A percentile compares a stretch with the other conserved stretches of the same genome.
These are phyloP conservation scores for Tupaia chinensis DNA, from an alignment of 2,113 vertebrate genomes.

Conservation along the genomic window DNA sequence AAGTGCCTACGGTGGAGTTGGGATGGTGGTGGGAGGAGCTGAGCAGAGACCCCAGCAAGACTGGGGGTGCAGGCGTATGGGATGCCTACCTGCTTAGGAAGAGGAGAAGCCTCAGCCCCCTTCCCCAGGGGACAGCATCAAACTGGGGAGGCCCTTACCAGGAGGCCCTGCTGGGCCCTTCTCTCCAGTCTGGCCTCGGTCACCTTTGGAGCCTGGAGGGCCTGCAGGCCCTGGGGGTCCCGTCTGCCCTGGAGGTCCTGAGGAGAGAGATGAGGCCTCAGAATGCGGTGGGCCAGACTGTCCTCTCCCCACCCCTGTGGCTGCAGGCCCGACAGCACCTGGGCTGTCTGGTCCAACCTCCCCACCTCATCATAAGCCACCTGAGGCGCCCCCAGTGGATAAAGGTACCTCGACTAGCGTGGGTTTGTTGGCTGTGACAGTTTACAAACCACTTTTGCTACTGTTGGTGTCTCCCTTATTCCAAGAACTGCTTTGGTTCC, in stretches of 20 bases:
- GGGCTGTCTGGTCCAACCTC: neutral
- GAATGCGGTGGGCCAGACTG: neutral
- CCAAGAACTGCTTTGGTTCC: neutral
- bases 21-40: neutral
- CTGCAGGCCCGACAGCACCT: neutral
- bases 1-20: no score
- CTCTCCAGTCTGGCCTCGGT: constrained; percentile 88
- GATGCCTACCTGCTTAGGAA: rapidly evolving
- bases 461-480: neutral
- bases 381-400: neutral
- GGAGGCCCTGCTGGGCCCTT: constrained; percentile 88
- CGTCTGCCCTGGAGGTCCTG: constrained; percentile 87
- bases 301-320: neutral
- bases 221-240: constrained; percentile 87
- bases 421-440: no score
- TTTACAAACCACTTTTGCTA: neutral
- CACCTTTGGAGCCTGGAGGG: constrained; percentile 89
- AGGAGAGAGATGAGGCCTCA: neutral
- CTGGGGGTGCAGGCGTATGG: neutral
- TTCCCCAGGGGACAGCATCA: neutral
- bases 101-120: neutral
- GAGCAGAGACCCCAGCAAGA: neutral
- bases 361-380: neutral
- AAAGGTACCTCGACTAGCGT: neutral
- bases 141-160: constrained; percentile 83